Base-by-base conservation (phyloP, 2,113 vertebrate species). In the Austrofundulus limnaeus region DNA sequence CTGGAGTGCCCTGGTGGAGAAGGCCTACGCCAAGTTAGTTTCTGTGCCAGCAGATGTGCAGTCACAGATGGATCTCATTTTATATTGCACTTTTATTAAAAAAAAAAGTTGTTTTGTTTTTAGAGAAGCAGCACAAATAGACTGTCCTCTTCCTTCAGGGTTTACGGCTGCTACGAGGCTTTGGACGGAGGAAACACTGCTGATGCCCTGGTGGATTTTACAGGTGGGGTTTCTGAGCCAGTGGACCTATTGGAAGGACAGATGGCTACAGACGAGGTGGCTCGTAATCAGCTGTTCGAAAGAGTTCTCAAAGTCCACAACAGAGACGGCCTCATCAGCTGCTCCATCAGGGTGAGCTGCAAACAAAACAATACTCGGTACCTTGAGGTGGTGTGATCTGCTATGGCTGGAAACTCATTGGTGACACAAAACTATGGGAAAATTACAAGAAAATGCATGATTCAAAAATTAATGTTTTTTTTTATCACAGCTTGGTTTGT, bases 1-100 rank as follows among this genome's bases (percentile, higher is more conserved):
- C 91, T 99, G 97, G 97, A 98, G 96, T 0, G 97, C 97, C 2
- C 91, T 99, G 87, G 94, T 99, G 89, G 97, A 99, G 88, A 99
- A 99, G 50, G 97, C 97, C 61, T 98, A 98, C 4, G 96, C 97
- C 86, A 99, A 99, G 97, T 95, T 84, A 75, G 95, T 94, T 59
- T 14, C 14, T 0, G 2, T 16, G 41, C 37, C 52, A 39, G 3
- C 41, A 59, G 3, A 56, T 52, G 14, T 1, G 14, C 2, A 39
- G 14, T 15, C 51, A 15, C 7, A 21, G 2, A 60, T 15, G 41
- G 14, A 54, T 2, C 20, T 23, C 10, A 52, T 51, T 51, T 31
- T 24, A 28, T 28, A 17, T n/a, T 10, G 6, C 15, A 8, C 5
- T 23, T 49, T 49, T 23, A 49, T 14, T 49, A 11, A 38, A 7